A percentile compares a stretch with the other conserved stretches of the same genome.
Evolutionary conservation across 2,113 vertebrate species (phyloP).

Genomic region (Orientallactaga bullata): DNA sequence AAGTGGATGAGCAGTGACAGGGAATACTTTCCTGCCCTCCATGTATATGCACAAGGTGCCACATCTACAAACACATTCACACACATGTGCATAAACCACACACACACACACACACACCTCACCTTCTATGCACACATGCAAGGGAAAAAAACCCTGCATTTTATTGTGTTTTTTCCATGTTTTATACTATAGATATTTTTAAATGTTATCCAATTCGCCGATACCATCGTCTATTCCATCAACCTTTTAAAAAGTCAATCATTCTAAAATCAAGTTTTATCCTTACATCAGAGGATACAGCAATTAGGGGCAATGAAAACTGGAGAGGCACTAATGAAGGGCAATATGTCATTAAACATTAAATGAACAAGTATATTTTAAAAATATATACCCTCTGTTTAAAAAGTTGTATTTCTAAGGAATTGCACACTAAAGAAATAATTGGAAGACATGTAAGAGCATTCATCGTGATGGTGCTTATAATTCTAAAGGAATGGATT

Average conservation of each 20-base stretch:
- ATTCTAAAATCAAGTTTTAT: slow-evolving; percentile 22
- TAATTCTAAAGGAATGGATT: background rate
- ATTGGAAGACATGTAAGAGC: background rate
- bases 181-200: slow-evolving; percentile 31
- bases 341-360: background rate
- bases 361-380: background rate
- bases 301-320: background rate
- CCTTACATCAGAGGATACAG: background rate
- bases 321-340: background rate
- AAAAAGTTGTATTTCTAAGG: slow-evolving; percentile 10
- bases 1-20: no score
- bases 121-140: no score
- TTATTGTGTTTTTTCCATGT: background rate
- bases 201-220: slow-evolving; percentile 30
- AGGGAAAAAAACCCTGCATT: background rate
- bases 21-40: no score
- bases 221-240: background rate
- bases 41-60: no score
- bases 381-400: background rate
- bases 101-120: no score
- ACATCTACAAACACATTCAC: no score
- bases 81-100: no score
- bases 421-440: slow-evolving; percentile 14
- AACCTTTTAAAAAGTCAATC: slow-evolving; percentile 49
- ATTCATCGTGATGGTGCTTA: slow-evolving; percentile 32